Evolutionary conservation across 2,888 invertebrate species (phyloP).

Genomic region (Eupelmus urozonus): DNA sequence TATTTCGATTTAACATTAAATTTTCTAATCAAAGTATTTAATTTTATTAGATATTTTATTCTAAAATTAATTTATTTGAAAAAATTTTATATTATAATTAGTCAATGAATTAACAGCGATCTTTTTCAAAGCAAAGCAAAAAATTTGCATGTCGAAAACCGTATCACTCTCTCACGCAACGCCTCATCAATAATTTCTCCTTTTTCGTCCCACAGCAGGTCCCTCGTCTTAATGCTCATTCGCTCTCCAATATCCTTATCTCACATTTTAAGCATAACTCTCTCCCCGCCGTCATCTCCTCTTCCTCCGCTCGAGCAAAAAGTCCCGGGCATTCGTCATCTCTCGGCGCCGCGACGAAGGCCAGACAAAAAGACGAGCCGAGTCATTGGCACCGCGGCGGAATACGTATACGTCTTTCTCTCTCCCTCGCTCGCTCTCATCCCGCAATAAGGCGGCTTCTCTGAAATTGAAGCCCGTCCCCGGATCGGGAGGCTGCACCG

Average conservation of each 20-base stretch:
- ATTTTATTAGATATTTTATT: too few relatives aligned
- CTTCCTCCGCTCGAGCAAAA: not conserved
- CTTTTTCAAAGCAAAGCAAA: too few relatives aligned
- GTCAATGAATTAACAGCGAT: too few relatives aligned
- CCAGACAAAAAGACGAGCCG: constrained; percentile 16
- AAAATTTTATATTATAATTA: too few relatives aligned
- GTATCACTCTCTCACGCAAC: not conserved
- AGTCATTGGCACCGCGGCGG: not conserved
- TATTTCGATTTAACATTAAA: too few relatives aligned
- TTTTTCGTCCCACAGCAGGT: too few relatives aligned
- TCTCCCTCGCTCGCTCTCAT: not conserved
- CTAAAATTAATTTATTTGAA: too few relatives aligned
- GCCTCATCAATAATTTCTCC: not conserved
- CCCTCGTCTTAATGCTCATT: not conserved
- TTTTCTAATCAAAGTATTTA: too few relatives aligned
- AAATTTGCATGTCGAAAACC: too few relatives aligned
- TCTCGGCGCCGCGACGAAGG: constrained; percentile 17
- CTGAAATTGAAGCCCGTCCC: constrained; percentile 22
- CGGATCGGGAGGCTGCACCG: constrained; percentile 14
- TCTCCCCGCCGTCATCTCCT: not conserved
- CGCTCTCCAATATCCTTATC: not conserved
- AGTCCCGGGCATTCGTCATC: not conserved
- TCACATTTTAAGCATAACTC: not conserved
- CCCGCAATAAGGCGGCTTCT: constrained; percentile 4
- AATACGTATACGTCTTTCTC: constrained; percentile 8